Conservation (phyloP, 2,113 vertebrate genomes). For the Gnathonemus longibarbis region DNA sequence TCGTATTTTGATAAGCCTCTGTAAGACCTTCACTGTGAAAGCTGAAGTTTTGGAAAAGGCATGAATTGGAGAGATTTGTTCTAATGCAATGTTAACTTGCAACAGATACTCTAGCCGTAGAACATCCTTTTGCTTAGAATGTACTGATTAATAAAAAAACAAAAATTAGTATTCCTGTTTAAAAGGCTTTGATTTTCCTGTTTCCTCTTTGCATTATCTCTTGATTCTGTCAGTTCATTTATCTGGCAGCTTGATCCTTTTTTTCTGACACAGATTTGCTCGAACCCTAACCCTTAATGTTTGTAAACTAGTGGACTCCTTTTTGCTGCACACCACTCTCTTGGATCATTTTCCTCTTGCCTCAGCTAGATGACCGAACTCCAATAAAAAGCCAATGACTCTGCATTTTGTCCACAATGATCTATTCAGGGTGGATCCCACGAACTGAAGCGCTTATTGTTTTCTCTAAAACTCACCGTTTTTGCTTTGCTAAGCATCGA, state of each 20-base stretch:
- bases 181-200: background rate
- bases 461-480: conserved; percentile 48
- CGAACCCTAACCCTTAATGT: background rate
- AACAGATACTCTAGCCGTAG: background rate
- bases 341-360: conserved; percentile 60
- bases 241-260: background rate
- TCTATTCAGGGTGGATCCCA: conserved; percentile 55
- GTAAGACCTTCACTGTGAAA: background rate
- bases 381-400: conserved; percentile 56
- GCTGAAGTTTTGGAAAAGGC: background rate
- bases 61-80: background rate
- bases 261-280: background rate
- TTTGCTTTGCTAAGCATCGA: conserved; percentile 68
- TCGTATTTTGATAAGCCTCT: background rate
- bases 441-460: conserved; percentile 51
- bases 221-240: background rate
- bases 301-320: background rate
- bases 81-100: background rate
- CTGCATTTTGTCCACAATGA: conserved; percentile 65
- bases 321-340: conserved; percentile 39
- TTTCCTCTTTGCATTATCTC: background rate
- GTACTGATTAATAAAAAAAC: background rate
- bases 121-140: background rate
- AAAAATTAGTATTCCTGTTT: background rate
- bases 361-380: conserved; percentile 79